Conservation (phyloP, 2,113 vertebrate species). For the Poeciliopsis retropinna region DNA sequence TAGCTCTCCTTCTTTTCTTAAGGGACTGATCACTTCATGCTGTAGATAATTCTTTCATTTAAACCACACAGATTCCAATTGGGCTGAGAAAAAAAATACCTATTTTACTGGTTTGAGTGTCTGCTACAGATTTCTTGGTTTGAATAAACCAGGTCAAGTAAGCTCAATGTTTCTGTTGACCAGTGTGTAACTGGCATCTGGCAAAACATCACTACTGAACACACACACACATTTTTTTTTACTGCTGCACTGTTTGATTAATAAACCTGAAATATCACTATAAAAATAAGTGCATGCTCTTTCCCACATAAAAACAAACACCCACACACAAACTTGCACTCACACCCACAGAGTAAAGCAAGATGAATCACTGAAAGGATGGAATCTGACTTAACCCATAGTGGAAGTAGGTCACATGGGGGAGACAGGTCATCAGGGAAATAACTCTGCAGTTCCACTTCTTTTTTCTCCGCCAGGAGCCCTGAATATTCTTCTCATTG, state of each 20-base stretch:
- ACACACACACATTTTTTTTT: background rate
- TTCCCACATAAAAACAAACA: background rate
- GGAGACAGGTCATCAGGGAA: conserved; percentile 74
- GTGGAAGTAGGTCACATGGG: conserved; percentile 75
- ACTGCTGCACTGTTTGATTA: background rate
- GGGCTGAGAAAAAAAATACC: conserved; percentile 24
- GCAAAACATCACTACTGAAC: conserved; percentile 35
- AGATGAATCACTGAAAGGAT: conserved; percentile 73
- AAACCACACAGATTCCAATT: conserved; percentile 27
- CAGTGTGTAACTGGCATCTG: conserved; percentile 54
- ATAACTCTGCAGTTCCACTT: conserved; percentile 64
- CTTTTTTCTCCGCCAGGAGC: conserved; percentile 41
- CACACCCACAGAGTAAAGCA: conserved; percentile 33
- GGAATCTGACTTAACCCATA: conserved; percentile 69
- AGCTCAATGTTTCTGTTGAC: conserved; percentile 36
- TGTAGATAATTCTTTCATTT: conserved; percentile 3
- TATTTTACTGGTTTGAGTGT: conserved; percentile 33
- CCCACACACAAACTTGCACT: conserved; percentile 29
- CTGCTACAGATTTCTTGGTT: conserved; percentile 33
- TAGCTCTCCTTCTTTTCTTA: conserved; percentile 47
- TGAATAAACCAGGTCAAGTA: conserved; percentile 31
- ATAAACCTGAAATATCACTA: conserved; percentile 28
- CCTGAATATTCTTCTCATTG: background rate
- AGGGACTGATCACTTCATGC: conserved; percentile 38
- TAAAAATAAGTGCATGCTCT: conserved; percentile 14